A percentile compares a stretch with the other conserved stretches of the same genome.
Evolutionary conservation across 2,888 invertebrate genomes (phyloP).

Genomic region (Panopea generosa): DNA sequence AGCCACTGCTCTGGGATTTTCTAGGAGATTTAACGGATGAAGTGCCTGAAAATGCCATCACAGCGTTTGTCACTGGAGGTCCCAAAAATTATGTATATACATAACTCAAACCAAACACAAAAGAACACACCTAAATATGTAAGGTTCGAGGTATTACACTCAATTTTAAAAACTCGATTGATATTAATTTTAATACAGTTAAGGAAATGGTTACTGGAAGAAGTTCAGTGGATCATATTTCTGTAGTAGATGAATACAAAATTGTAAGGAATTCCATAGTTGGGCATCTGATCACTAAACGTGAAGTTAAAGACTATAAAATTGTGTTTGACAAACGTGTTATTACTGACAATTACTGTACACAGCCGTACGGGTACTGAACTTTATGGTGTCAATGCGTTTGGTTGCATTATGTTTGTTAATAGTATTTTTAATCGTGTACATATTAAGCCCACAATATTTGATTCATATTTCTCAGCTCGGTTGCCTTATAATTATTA

Average conservation of each 20-base stretch:
- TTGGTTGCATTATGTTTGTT: too few relatives aligned
- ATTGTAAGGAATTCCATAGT: not conserved
- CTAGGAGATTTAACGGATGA: conserved; percentile 83
- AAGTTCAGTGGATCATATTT: not conserved
- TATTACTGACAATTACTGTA: not conserved
- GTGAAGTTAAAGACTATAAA: conserved; percentile 9
- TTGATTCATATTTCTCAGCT: too few relatives aligned
- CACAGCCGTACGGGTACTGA: not conserved
- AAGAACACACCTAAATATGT: conserved; percentile 13
- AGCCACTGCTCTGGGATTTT: conserved; percentile 72
- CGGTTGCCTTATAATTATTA: too few relatives aligned
- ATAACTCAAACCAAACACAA: conserved; percentile 18
- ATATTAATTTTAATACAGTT: conserved; percentile 31
- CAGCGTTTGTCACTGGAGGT: conserved; percentile 14
- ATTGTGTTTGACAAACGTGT: conserved; percentile 18
- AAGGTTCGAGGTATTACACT: conserved; percentile 37
- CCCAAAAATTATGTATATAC: conserved; percentile 31
- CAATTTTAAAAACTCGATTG: conserved; percentile 24
- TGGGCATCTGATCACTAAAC: not conserved
- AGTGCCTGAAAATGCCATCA: conserved; percentile 44
- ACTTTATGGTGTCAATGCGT: too few relatives aligned
- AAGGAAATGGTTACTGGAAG: conserved; percentile 47
- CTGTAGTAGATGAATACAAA: not conserved
- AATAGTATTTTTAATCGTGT: too few relatives aligned
- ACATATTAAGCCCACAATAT: too few relatives aligned